phyloP scores from a whole-genome alignment of 2,888 invertebrate species.

The Phengaris arion region DNA sequence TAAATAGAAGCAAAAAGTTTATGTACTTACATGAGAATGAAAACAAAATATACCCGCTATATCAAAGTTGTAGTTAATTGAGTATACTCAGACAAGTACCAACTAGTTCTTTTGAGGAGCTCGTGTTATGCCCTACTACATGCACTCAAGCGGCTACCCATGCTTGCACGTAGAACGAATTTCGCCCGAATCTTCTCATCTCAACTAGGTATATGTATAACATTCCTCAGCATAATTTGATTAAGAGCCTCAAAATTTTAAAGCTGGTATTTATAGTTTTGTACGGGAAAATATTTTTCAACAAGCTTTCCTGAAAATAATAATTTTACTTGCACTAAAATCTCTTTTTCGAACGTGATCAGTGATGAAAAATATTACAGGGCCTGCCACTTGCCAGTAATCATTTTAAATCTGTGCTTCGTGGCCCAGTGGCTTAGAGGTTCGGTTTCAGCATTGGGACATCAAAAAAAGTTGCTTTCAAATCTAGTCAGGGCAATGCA shows the following conservation, averaged over 20 bases:
- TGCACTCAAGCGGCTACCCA: neutral
- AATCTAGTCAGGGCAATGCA: too few species aligned
- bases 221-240: neutral
- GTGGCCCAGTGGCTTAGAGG: too few species aligned
- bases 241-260: conserved; percentile 5
- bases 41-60: too few species aligned
- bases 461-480: too few species aligned
- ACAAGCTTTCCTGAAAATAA: neutral
- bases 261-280: neutral
- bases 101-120: conserved; percentile 7
- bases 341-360: neutral
- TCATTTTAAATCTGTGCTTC: too few species aligned
- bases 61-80: too few species aligned
- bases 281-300: neutral
- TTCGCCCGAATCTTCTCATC: neutral
- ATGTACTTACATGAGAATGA: too few species aligned
- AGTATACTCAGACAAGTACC: neutral
- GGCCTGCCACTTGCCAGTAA: too few species aligned
- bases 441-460: too few species aligned
- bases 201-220: neutral
- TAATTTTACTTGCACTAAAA: neutral
- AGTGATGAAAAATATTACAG: too few species aligned
- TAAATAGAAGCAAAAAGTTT: too few species aligned
- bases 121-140: conserved; percentile 8
- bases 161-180: neutral